Base-by-base conservation (phyloP, 2,797 vertebrate genomes). In the Epinephelus awoara region DNA sequence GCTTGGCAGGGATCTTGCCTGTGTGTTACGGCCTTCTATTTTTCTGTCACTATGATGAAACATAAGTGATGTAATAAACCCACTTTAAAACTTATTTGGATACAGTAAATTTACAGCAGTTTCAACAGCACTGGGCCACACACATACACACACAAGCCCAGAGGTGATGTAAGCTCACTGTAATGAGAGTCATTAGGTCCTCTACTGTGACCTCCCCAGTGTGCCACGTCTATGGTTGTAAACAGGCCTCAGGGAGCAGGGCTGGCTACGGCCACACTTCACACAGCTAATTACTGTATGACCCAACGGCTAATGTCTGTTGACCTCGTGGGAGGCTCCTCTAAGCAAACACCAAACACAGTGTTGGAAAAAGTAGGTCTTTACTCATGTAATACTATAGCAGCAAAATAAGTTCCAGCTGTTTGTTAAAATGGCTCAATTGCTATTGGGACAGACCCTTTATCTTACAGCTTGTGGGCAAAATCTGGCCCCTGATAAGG, bases 401-500 rank as follows among this genome's bases (percentile, higher is more conserved):
- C 21, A 44, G 50, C 17, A 34, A 12, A 21, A 46, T 49, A 11
- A 21, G n/a, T 51, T 50, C 21, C 12, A 29, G 17, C 18, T 58
- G 52, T 77, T 52, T 15, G 64, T 77, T 46, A 79, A 85, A 91
- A 86, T 84, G 77, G 63, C 75, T 75, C 82, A 61, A 66, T 87
- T 81, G 73, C 8, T 25, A 25, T 25, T 25, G 25, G 25, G 25
- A 25, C 25, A 2, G 25, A 2, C 25, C 25, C 25, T 2, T 25
- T 25, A 25, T 3, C 27, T 27, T 27, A 27, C 27, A 27, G 27
- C 27, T 27, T 27, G 27, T 27, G 27, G 27, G 27, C 27, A 27
- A 27, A 27, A 4, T 27, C 27, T 27, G 27, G 27, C 27, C 27
- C 27, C 27, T 27, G 27, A 27, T 27, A 27, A 27, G 27, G 27